Evolutionary conservation across 1,140 invertebrate species (phyloP), one percentile per base, ranked within the genome.

Genomic region (Helicoverpa armigera): DNA sequence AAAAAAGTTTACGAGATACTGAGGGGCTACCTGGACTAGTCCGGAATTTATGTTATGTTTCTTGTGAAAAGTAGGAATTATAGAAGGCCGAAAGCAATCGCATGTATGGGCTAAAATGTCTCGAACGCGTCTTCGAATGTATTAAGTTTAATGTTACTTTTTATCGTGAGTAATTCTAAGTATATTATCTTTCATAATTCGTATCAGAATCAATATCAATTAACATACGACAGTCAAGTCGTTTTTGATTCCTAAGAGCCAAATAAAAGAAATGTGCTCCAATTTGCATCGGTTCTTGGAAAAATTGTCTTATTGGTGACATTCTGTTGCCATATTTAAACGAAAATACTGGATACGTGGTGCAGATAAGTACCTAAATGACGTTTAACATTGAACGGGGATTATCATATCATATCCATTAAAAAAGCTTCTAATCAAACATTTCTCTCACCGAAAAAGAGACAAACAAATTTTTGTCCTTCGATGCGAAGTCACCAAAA

Each of bases 1-100:
- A 81, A 63, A 23, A 77, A 82, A 78, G 80, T 82, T 82, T 43
- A n/a, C 16, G 23, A 73, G 58, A 48, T 51, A 31, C 29, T 77
- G 56, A 31, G n/a, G 50, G 14, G 61, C 50, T 75, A 75, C 56
- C 56, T 75, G 54, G 61, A n/a, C 18, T 50, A 60, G 56, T 75
- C 61, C 16, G 29, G 35, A 61, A 75, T 75, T 61, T 12, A 75
- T 60, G 73, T 61, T 75, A 73, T 56, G 35, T 75, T 75, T 73
- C 70, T 67, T 75, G 48, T 75, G 11, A 60, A 56, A 60, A 75
- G 29, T 29, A 61, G n/a, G 48, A 67, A 67, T 48, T 60, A 56
- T 73, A 43, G 13, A 14, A 9, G 31, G 18, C 18, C 48, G n/a
- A 53, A 70, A 70, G 16, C 53, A 70, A 53, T 70, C 23, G 3